Evolutionary conservation across 2,113 vertebrate genomes (phyloP), one percentile per base, ranked within the genome.

Genomic region (Menidia beryllina): DNA sequence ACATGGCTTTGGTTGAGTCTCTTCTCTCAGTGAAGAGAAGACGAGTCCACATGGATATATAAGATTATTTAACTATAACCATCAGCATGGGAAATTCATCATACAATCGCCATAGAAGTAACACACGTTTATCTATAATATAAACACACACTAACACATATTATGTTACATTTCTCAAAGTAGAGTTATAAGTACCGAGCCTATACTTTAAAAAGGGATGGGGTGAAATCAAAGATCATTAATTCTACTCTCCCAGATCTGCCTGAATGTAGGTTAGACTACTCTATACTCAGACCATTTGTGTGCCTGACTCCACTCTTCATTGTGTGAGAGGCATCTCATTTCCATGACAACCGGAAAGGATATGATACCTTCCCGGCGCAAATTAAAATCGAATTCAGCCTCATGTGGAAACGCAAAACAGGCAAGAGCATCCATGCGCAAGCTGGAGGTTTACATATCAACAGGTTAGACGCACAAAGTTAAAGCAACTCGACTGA

Each of bases 301-400:
- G 74, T 78, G 80, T 19, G 72, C 74, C 83, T 84, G 77, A 77
- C 77, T 79, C 90, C 78, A 60, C 85, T 79, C 77, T 80, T 89
- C 83, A 85, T 77, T 88, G 83, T 87, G 91, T 88, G 91, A 94
- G 91, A 86, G 94, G 94, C 96, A 96, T 96, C 90, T 86, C 93
- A 97, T 98, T 96, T 94, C 97, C 96, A 98, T 98, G 96, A 97
- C 96, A 98, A 99, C 97, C 91, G 89, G 88, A 90, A 89, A 94
- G 93, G 94, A 95, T 85, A 87, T 75, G 87, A 90, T 92, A 95
- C 93, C 93, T 94, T 91, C 90, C 86, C 90, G 75, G 69, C 51
- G 55, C 79, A 89, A 90, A 92, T 91, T 92, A 88, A 92, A 94
- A 79, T 83, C 30, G 60, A 84, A 83, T 86, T 90, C 80, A 79